Evolutionary conservation across 1,140 invertebrate species (phyloP), one percentile per base, ranked within the genome.

Genomic region (Liolophura sinensis): DNA sequence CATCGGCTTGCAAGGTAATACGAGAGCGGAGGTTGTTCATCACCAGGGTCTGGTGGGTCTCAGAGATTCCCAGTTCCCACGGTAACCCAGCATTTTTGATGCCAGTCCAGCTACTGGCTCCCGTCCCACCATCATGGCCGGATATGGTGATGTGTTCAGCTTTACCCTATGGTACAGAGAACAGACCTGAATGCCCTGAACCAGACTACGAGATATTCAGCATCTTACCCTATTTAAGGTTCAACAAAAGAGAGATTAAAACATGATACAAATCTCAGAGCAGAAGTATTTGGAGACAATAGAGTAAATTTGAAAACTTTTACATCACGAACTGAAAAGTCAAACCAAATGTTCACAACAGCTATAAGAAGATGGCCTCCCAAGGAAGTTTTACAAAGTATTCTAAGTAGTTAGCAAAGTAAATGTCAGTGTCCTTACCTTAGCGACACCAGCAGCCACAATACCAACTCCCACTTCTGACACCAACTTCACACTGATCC

Each of bases 381-480:
- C 18, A 58, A 7, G 20, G 4, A 58, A 20, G 1, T 31, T 58
- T 58, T 7, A 22, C 25, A 24, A 5, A 20, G n/a, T 31, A 58
- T 27, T 18, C n/a, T 22, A 9, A 18, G 31, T 27, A 15, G 6
- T 6, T 7, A 18, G 20, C 1, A 18, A 31, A 58, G n/a, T 7
- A 24, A 7, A 58, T 31, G n/a, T 52, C 15, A 52, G 24, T 58
- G 57, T 4, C 52, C 57, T 69, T 72, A 93, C 92, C 89, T 98
- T 99, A 22, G 97, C 97, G 22, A 99, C 97, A 57, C 97, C 97
- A 49, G 96, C 91, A 24, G 97, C 97, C 1, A 99, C 94, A 15
- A 99, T 95, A 14, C 97, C 97, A 1, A 99, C 97, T 7, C 97
- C 97, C 49, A 97, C 95, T 88, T 99, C 97, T 0, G 97, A 98